phyloP scores from a whole-genome alignment of 2,888 invertebrate genomes.

The Lasioglossum figueresi region DNA sequence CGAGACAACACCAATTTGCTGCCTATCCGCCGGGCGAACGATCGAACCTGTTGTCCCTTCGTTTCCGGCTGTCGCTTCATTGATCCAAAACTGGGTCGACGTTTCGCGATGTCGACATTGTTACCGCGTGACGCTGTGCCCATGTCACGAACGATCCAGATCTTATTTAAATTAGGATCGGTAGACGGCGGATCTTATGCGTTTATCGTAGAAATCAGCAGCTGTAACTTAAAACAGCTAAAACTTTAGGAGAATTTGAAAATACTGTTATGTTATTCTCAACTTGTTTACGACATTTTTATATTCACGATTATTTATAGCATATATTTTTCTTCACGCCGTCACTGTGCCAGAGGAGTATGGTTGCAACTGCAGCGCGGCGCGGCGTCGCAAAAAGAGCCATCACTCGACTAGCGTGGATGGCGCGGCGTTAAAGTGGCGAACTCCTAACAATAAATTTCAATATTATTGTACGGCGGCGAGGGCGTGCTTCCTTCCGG shows the following conservation, averaged over 20 bases:
- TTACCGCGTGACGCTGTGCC: not conserved
- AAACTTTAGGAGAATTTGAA: too few species aligned
- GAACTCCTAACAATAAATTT: constrained; percentile 42
- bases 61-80: constrained; percentile 22
- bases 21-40: not conserved
- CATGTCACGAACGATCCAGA: not conserved
- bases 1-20: constrained; percentile 57
- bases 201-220: too few species aligned
- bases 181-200: not conserved
- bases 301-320: too few species aligned
- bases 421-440: constrained; percentile 11
- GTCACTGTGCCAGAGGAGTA: too few species aligned
- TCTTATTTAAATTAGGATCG: not conserved
- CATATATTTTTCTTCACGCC: too few species aligned
- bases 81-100: not conserved
- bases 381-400: not conserved
- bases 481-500: constrained; percentile 34
- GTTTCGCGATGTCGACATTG: not conserved
- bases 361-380: too few species aligned
- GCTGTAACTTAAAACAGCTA: too few species aligned
- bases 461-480: constrained; percentile 34
- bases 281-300: too few species aligned
- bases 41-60: not conserved
- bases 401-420: not conserved
- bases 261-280: too few species aligned